Conservation (phyloP, 2,113 vertebrate species). For the Meleagris gallopavo region DNA sequence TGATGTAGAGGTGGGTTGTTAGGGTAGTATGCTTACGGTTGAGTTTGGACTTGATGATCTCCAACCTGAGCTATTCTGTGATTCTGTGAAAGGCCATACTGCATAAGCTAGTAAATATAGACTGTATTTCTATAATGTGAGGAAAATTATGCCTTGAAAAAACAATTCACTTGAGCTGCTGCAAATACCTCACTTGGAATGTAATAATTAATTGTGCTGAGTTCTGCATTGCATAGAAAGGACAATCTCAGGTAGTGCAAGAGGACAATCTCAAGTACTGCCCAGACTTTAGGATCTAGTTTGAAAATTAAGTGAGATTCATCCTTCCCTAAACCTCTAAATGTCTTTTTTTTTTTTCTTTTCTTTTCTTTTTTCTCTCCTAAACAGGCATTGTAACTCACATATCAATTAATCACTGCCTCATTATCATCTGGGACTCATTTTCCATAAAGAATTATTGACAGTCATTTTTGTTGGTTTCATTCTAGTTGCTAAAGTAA, state of each 20-base stretch:
- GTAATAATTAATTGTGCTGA: neutral
- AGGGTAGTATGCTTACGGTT: no score
- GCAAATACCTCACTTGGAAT: neutral
- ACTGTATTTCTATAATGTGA: accelerated
- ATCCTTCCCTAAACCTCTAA: neutral
- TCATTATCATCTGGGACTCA: neutral
- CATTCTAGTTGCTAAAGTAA: neutral
- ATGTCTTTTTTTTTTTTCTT: neutral
- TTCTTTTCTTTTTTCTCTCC: neutral
- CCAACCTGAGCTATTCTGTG: no score
- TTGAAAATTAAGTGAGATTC: neutral
- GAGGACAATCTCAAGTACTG: neutral
- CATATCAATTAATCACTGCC: neutral
- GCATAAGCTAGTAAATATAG: neutral
- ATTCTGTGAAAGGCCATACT: neutral
- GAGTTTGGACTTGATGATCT: no score
- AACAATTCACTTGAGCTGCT: neutral
- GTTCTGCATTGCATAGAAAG: neutral
- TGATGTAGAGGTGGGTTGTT: no score
- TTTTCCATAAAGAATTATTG: neutral
- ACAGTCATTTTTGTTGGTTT: neutral
- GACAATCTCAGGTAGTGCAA: neutral
- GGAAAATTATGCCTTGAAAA: neutral
- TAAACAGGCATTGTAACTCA: neutral
- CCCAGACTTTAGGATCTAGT: neutral